Base-by-base conservation (phyloP, 2,888 invertebrate genomes). In the Anorthoa munda region DNA sequence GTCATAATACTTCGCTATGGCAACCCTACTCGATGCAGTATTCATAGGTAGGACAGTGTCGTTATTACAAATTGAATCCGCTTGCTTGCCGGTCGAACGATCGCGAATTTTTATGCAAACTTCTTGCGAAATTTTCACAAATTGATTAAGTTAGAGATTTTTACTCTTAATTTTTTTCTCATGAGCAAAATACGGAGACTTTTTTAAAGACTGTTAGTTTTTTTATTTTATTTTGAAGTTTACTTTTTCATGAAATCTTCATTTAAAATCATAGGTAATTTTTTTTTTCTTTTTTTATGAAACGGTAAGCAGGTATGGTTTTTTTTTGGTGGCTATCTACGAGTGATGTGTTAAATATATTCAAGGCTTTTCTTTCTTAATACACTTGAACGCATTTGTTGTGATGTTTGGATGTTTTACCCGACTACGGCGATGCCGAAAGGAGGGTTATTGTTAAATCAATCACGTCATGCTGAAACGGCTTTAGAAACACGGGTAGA, bases 1-100 rank as follows among this genome's bases (percentile, higher is more conserved):
- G 5, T 12, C 15, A 13, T 23, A 21, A 26, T 45, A 21, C 2
- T 50, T 72, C 17, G 4, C 4, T 45, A 23, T 56, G 69, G 21
- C 59, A 45, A 17, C 81, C 82, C 74, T 85, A 66, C 9, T 50
- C 50, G 63, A 46, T 73, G 61, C 82, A 76, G 60, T 79, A 82
- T 84, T 79, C 79, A 77, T 79, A 80, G 74, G 21, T 71, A 73
- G 66, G 79, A 75, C 70, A 60, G 72, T 85, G 65, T 82, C 81
- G 81, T 86, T 86, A 81, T 31, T 75, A 48, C 74, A 85, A 86
- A 86, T 85, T 85, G 85, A 82, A 81, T 86, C 77, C 77, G 70
- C 78, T 81, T 75, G 65, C 72, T 80, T 72, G 51, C 53, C 65
- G 73, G 48, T 70, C 80, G 73, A 78, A 82, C 71, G 76, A 64